A percentile compares a stretch with the other conserved stretches of the same genome.
These are phyloP conservation scores for Psittacus erithacus DNA, from an alignment of 2,113 vertebrate genomes.

Conservation along the genomic window DNA sequence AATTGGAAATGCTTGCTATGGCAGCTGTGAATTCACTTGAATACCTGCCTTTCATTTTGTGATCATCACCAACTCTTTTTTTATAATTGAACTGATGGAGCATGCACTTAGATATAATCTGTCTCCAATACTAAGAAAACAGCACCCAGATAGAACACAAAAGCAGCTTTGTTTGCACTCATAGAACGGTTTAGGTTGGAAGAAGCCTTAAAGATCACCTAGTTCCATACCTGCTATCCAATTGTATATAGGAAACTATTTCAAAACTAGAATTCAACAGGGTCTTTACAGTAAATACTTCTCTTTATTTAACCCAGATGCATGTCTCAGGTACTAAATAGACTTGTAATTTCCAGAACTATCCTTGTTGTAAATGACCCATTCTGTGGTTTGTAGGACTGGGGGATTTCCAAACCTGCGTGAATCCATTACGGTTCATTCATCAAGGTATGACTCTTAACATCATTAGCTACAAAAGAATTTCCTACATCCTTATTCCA, in stretches of 20 bases:
- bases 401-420: constrained; percentile 50
- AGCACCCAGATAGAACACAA: not conserved
- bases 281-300: not conserved
- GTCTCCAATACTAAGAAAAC: not conserved
- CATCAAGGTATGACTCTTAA: constrained; percentile 53
- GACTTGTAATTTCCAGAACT: not conserved
- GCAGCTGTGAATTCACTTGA: not conserved
- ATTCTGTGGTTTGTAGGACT: constrained; percentile 65
- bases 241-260: not conserved
- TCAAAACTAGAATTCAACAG: not conserved
- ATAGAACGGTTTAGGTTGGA: not conserved
- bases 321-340: not conserved
- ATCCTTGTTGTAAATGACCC: constrained; percentile 18
- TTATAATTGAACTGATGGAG: not conserved
- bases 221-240: not conserved
- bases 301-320: not conserved
- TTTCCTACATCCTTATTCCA: not conserved
- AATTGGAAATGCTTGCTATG: not conserved
- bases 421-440: constrained; percentile 54
- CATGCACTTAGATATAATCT: not conserved
- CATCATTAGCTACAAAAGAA: not conserved
- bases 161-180: not conserved
- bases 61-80: not conserved
- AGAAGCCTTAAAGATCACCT: not conserved
- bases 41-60: not conserved